phyloP scores from a whole-genome alignment of 2,888 invertebrate species.

The Scaptomyza polygonia region DNA sequence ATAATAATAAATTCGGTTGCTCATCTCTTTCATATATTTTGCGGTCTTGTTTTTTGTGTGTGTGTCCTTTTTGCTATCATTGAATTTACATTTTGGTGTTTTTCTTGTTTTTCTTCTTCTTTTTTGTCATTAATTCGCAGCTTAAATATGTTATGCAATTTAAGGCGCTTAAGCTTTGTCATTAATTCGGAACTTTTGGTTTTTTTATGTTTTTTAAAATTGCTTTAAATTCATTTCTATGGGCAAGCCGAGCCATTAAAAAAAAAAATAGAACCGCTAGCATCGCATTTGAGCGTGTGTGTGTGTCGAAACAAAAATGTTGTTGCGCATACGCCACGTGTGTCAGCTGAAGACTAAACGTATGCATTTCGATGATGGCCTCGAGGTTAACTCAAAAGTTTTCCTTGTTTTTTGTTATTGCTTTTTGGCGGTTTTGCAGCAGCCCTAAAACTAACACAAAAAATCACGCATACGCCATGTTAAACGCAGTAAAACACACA shows the following conservation, averaged over 20 bases:
- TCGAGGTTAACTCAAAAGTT: conserved; percentile 26
- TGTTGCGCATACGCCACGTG: conserved; percentile 67
- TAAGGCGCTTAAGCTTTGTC: conserved; percentile 59
- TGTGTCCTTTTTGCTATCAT: conserved; percentile 29
- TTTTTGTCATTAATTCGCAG: conserved; percentile 57
- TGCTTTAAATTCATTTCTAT: conserved; percentile 77
- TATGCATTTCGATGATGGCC: conserved; percentile 31
- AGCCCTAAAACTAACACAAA: not conserved
- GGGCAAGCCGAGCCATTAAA: conserved; percentile 67
- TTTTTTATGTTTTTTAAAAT: conserved; percentile 37
- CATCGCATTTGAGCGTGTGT: too few species aligned
- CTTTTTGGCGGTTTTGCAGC: conserved; percentile 2
- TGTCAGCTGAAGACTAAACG: conserved; percentile 18
- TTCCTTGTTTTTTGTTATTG: not conserved
- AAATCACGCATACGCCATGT: conserved; percentile 60
- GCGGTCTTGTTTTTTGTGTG: not conserved
- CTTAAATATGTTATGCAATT: conserved; percentile 62
- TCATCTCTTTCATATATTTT: conserved; percentile 2
- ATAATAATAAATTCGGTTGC: conserved; percentile 25
- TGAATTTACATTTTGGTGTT: conserved; percentile 58
- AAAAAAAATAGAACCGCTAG: conserved; percentile 36
- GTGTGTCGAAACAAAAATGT: too few species aligned
- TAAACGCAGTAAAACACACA: conserved; percentile 37
- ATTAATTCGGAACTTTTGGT: conserved; percentile 65
- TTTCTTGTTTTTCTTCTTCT: not conserved